Percentiles rank a stretch among this genome's conserved stretches.
Conservation (phyloP, 2,888 invertebrate genomes). For the Ochropacha duplaris region DNA sequence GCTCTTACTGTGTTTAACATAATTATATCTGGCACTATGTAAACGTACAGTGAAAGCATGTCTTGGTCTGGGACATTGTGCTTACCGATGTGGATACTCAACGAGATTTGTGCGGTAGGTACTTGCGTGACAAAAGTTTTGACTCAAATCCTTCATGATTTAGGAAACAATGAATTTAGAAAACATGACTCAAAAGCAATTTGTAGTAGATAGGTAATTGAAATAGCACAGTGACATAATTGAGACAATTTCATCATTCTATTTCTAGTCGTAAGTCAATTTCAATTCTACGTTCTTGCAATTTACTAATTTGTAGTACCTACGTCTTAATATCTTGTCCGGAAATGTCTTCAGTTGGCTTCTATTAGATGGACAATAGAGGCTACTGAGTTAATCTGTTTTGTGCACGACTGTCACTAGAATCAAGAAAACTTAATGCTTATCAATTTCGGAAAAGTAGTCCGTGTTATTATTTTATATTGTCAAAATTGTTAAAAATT, state of each 20-base stretch:
- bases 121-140: too few species aligned
- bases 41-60: too few species aligned
- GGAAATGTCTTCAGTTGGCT: not conserved
- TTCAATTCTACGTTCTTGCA: slow-evolving; percentile 26
- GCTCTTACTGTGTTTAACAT: not conserved
- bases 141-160: too few species aligned
- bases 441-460: too few species aligned
- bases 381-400: not conserved
- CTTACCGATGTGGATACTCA: too few species aligned
- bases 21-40: not conserved
- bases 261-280: slow-evolving; percentile 43
- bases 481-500: too few species aligned
- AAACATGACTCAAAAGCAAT: not conserved
- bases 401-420: not conserved
- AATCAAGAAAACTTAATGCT: too few species aligned
- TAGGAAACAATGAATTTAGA: too few species aligned
- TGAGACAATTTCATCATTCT: slow-evolving; percentile 46
- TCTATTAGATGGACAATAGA: not conserved
- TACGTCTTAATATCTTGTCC: slow-evolving; percentile 11
- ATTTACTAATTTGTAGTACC: slow-evolving; percentile 24
- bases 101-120: too few species aligned
- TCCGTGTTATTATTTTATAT: too few species aligned
- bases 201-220: slow-evolving; percentile 30
- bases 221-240: slow-evolving; percentile 38
- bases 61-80: too few species aligned